Evolutionary conservation across 1,140 invertebrate species (phyloP), one percentile per base, ranked within the genome.

Genomic region (Calliopsis andreniformis): DNA sequence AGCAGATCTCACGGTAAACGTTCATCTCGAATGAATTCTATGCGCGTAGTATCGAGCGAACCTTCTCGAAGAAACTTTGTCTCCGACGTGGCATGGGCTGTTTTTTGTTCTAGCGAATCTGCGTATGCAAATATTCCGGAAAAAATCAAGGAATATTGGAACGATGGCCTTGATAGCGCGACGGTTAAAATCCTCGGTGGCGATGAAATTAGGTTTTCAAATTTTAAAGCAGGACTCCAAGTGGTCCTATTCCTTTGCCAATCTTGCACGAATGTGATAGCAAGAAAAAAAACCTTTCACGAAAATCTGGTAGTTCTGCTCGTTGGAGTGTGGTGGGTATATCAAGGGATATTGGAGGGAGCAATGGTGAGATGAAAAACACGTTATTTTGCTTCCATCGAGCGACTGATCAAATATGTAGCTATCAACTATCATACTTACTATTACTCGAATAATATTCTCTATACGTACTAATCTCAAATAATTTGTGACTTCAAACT

Each of bases 181-280:
- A 18, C 10, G 25, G 32, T 39, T 59, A 53, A 32, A 53, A 51
- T 62, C 58, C 45, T 59, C 45, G 49, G 3, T 6, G 8, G 66
- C 14, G 59, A 53, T 43, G 58, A 53, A 72, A 72, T 72, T 72
- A 72, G 69, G 8, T 72, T 72, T 63, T 72, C 59, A 72, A 72
- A 72, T 63, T 55, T 72, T 53, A 53, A 63, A 72, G 7, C 35
- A 51, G 25, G 42, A 30, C 14, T 42, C 30, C 16, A 12, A 0
- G 18, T n/a, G n/a, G 3, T 16, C 18, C 10, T 14, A 32, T 32
- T 58, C 28, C 20, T n/a, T 5, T 20, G 14, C 39, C 51, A 25
- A 23, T 62, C 32, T 35, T 12, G 7, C 42, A 0, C 18, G 14
- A 47, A 63, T n/a, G 47, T 7, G 25, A 28, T 42, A 49, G 35